Percentiles rank a stretch among this genome's conserved stretches.
phyloP scores from a whole-genome alignment of 2,797 vertebrate genomes.

The Melanotaenia boesemani region DNA sequence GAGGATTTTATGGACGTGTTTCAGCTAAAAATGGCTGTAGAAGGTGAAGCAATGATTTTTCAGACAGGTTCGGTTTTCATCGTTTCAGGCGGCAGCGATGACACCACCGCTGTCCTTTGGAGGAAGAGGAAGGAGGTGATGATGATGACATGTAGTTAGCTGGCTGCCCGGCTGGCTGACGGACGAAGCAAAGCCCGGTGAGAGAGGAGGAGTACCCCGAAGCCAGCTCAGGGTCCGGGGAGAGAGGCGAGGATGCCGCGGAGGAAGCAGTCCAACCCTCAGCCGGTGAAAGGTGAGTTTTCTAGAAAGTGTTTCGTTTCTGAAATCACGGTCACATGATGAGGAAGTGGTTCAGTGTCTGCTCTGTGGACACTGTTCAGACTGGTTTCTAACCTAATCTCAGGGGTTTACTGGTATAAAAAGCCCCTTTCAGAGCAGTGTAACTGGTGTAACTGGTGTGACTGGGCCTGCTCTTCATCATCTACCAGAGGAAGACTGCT shows the following conservation, averaged over 20 bases:
- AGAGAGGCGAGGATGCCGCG: slow-evolving; percentile 84
- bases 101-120: slow-evolving; percentile 47
- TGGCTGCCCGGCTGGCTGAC: slow-evolving; percentile 54
- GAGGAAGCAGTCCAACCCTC: slow-evolving; percentile 91
- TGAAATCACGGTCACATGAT: background rate
- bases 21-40: no score
- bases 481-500: slow-evolving; percentile 43
- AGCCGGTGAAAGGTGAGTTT: slow-evolving; percentile 90
- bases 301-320: background rate
- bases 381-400: background rate
- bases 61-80: no score
- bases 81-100: slow-evolving; percentile 28
- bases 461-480: slow-evolving; percentile 11
- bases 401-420: no score
- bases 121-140: slow-evolving; percentile 83
- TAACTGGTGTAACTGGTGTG: slow-evolving; percentile 19
- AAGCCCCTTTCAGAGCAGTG: no score
- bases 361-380: background rate
- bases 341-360: background rate
- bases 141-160: slow-evolving; percentile 66
- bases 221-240: slow-evolving; percentile 34
- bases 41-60: no score
- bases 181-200: slow-evolving; percentile 33
- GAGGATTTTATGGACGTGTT: no score
- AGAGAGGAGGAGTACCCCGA: slow-evolving; percentile 7